These are phyloP conservation scores for Hybos culiciformis DNA, from an alignment of 2,888 invertebrate species.

Conservation along the genomic window DNA sequence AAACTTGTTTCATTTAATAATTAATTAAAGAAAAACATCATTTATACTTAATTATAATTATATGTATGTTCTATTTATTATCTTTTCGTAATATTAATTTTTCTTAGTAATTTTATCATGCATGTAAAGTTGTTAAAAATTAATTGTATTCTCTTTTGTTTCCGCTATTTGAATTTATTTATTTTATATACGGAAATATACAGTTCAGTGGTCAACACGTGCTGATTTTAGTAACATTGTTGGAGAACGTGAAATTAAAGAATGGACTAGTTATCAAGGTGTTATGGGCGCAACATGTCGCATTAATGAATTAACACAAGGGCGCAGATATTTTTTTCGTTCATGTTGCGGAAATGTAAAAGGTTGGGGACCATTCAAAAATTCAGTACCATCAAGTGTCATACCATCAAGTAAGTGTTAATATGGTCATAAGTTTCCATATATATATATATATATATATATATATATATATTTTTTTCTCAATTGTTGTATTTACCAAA, in stretches of 20 bases:
- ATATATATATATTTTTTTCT: background rate
- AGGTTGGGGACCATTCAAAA: conserved; percentile 69
- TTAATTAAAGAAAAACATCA: no score
- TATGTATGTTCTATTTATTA: no score
- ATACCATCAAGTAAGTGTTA: conserved; percentile 73
- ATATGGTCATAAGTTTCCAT: no score
- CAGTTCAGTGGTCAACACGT: conserved; percentile 88
- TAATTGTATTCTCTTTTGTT: no score
- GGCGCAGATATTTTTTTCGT: conserved; percentile 77
- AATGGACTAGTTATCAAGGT: conserved; percentile 38
- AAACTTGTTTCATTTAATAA: no score
- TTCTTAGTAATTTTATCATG: no score
- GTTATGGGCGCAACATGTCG: conserved; percentile 38
- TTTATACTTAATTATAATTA: no score
- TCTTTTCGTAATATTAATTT: no score
- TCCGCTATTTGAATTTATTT: no score
- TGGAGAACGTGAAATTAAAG: conserved; percentile 63
- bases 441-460: background rate
- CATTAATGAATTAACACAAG: conserved; percentile 64
- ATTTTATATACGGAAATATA: no score
- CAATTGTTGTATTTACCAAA: background rate
- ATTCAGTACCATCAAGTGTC: conserved; percentile 68
- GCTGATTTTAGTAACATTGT: conserved; percentile 71
- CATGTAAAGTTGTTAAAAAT: no score
- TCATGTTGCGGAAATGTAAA: conserved; percentile 87